phyloP scores from a whole-genome alignment of 2,797 vertebrate species.

The Danio tinwini region DNA sequence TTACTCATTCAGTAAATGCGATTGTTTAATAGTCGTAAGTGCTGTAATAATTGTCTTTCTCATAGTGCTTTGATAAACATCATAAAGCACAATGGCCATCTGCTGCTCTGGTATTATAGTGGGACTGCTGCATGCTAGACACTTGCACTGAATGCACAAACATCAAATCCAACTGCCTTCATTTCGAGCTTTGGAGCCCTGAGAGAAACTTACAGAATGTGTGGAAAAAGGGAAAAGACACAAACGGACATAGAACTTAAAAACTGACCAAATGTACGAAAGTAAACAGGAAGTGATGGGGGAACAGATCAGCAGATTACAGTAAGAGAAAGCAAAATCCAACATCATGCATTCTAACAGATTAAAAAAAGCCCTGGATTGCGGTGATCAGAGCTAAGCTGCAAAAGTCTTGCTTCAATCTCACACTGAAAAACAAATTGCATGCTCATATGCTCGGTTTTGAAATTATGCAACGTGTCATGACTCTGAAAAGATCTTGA shows the following conservation, averaged over 20 bases:
- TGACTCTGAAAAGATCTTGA: constrained; percentile 22
- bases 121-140: constrained; percentile 3
- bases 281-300: constrained; percentile 1
- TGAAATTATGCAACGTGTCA: constrained; percentile 29
- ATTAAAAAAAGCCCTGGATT: constrained; percentile 44
- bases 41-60: constrained; percentile 27
- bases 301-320: constrained; percentile 34
- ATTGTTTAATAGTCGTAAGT: constrained; percentile 16
- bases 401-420: constrained; percentile 35
- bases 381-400: constrained; percentile 24
- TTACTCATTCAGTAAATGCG: not conserved
- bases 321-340: constrained; percentile 37
- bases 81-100: constrained; percentile 5
- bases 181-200: constrained; percentile 3
- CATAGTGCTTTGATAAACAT: constrained; percentile 20
- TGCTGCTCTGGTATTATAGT: not conserved
- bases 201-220: constrained; percentile 21
- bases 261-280: not conserved
- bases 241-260: not conserved
- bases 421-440: constrained; percentile 8
- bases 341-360: constrained; percentile 34
- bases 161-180: not conserved
- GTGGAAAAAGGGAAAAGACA: too few relatives aligned
- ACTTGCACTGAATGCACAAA: not conserved
- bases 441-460: constrained; percentile 19